These are phyloP conservation scores for Helicoverpa armigera DNA, from an alignment of 1,140 invertebrate species.

Conservation along the genomic window DNA sequence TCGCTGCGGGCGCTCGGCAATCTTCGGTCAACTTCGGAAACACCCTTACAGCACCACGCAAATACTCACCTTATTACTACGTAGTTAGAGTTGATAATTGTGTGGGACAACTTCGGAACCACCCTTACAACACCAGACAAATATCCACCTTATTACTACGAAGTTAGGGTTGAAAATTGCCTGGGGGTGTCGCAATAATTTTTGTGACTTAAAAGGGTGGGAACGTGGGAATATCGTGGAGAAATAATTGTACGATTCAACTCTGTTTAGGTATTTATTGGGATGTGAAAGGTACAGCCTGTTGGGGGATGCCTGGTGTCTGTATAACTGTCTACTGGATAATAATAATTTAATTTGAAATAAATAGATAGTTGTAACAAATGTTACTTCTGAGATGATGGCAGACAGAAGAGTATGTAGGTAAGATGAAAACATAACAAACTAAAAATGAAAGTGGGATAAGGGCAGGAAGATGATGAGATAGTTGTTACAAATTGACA, in stretches of 20 bases:
- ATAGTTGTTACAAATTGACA: no score
- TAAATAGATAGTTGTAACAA: no score
- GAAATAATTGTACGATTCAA: conserved; percentile 38
- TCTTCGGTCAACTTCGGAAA: conserved; percentile 61
- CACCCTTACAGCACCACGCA: conserved; percentile 24
- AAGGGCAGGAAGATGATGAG: no score
- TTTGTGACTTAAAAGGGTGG: conserved; percentile 35
- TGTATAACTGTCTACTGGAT: no score
- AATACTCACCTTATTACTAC: neutral
- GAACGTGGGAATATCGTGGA: conserved; percentile 50
- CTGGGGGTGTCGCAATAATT: neutral
- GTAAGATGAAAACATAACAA: no score
- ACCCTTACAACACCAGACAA: conserved; percentile 28
- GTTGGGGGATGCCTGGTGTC: neutral
- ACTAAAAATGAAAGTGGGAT: no score
- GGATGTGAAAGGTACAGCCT: no score
- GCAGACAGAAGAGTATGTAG: no score
- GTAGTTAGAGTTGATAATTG: neutral
- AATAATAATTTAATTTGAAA: no score
- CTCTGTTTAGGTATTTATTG: conserved; percentile 1
- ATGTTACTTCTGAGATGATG: no score
- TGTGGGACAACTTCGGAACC: conserved; percentile 52
- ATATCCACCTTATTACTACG: neutral
- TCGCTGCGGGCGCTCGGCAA: conserved; percentile 71
- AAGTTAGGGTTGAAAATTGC: neutral